Percentiles rank a stretch among this genome's conserved stretches.
Conservation (phyloP, 2,888 invertebrate genomes). For the Leptogaster cylindrica region DNA sequence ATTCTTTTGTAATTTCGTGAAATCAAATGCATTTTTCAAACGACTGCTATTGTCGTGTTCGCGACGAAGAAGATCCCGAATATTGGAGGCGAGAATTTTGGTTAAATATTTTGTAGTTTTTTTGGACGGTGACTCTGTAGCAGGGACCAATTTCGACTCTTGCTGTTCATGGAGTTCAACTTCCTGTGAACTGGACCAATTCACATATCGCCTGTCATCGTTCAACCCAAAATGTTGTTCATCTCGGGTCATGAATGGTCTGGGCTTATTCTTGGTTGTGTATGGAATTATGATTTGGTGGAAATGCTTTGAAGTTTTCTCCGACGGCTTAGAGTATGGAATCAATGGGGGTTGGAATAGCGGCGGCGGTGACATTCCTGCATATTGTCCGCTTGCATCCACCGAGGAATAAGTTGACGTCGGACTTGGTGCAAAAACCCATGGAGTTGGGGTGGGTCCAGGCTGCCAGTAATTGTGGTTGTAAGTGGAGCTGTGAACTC, state of each 20-base stretch:
- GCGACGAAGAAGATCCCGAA: slow-evolving; percentile 63
- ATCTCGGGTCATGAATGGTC: slow-evolving; percentile 62
- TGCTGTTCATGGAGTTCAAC: slow-evolving; percentile 64
- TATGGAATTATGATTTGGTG: slow-evolving; percentile 87
- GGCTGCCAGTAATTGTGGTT: slow-evolving; percentile 46
- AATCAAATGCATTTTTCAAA: slow-evolving; percentile 66
- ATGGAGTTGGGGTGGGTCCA: slow-evolving; percentile 47
- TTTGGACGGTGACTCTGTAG: slow-evolving; percentile 54
- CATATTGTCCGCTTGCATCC: slow-evolving; percentile 58
- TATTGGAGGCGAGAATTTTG: slow-evolving; percentile 63
- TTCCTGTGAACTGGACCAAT: slow-evolving; percentile 55
- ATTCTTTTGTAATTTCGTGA: slow-evolving; percentile 77
- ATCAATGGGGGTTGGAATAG: slow-evolving; percentile 49
- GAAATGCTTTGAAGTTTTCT: slow-evolving; percentile 69
- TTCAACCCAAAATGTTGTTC: slow-evolving; percentile 57
- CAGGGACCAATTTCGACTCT: slow-evolving; percentile 62
- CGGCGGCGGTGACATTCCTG: slow-evolving; percentile 56
- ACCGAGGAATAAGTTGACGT: slow-evolving; percentile 58
- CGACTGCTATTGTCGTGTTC: slow-evolving; percentile 57
- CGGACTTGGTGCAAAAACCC: slow-evolving; percentile 54
- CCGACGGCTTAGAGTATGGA: neutral
- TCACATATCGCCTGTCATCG: slow-evolving; percentile 49
- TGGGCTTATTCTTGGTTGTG: slow-evolving; percentile 68
- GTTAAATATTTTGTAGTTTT: slow-evolving; percentile 58
- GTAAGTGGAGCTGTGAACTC: slow-evolving; percentile 49